Percentiles rank a stretch among this genome's conserved stretches.
Conservation (phyloP, 1,140 invertebrate species). For the Gryon sp. region DNA sequence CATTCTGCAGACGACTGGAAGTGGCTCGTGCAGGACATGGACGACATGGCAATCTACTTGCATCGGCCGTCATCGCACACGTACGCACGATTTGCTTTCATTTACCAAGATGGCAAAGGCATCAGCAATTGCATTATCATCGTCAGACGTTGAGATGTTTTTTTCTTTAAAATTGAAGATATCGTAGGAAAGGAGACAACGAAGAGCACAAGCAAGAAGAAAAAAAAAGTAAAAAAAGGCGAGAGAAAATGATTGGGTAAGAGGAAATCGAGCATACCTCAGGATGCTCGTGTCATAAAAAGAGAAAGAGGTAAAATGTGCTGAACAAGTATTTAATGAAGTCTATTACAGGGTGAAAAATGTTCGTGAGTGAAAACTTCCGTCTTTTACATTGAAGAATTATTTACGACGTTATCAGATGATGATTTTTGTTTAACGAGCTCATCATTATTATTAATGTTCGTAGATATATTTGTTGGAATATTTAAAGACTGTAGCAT, state of each 20-base stretch:
- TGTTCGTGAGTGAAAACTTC: constrained; percentile 24
- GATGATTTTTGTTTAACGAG: constrained; percentile 20
- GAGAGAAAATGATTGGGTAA: constrained; percentile 39
- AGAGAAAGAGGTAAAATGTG: constrained; percentile 10
- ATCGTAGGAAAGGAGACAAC: neutral
- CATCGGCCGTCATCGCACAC: constrained; percentile 40
- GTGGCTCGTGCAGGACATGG: constrained; percentile 29
- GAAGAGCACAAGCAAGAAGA: neutral
- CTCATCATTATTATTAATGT: constrained; percentile 3
- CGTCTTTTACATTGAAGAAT: constrained; percentile 6
- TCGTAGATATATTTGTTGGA: no score
- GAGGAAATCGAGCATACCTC: constrained; percentile 31
- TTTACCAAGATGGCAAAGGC: constrained; percentile 49
- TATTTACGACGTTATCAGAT: constrained; percentile 19
- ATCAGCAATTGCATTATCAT: constrained; percentile 50
- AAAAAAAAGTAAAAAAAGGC: neutral
- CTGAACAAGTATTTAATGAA: constrained; percentile 39
- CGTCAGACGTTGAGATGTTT: constrained; percentile 30
- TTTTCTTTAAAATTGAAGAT: constrained; percentile 26
- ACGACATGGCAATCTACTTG: constrained; percentile 38
- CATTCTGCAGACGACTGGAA: constrained; percentile 27
- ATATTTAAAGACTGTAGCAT: no score
- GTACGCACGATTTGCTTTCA: constrained; percentile 56
- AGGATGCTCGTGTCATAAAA: constrained; percentile 10
- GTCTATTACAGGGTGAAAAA: constrained; percentile 28